Conservation (phyloP, 1,140 invertebrate genomes). For the Bombus turneri region DNA sequence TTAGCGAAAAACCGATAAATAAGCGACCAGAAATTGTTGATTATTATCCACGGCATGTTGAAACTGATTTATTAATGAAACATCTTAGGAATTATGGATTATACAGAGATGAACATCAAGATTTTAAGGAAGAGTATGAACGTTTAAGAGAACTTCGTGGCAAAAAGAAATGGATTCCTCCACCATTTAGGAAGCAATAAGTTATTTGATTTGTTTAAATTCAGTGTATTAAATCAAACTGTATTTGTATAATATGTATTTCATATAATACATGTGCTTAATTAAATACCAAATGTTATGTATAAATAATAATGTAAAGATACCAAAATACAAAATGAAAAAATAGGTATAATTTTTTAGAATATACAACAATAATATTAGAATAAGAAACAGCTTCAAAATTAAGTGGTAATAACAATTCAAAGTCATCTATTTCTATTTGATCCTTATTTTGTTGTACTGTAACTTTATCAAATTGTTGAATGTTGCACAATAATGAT, state of each 20-base stretch:
- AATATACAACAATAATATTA: background rate
- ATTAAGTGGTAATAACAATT: conserved; percentile 38
- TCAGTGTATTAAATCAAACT: background rate
- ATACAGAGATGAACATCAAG: conserved; percentile 94
- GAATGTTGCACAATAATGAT: conserved; percentile 1
- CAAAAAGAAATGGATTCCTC: conserved; percentile 81
- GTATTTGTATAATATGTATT: conserved; percentile 16
- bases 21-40: conserved; percentile 88
- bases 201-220: background rate
- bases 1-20: conserved; percentile 89
- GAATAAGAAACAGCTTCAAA: conserved; percentile 21
- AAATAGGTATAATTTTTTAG: background rate
- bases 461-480: background rate
- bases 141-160: conserved; percentile 89
- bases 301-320: conserved; percentile 19
- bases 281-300: background rate
- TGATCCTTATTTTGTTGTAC: background rate
- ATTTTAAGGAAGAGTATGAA: conserved; percentile 95
- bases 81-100: conserved; percentile 90
- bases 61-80: conserved; percentile 88
- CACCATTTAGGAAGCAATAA: conserved; percentile 19
- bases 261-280: background rate
- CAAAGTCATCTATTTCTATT: conserved; percentile 12
- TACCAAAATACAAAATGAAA: background rate
- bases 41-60: conserved; percentile 93